phyloP scores from a whole-genome alignment of 2,888 invertebrate genomes.

The Ramazzottius varieornatus region DNA sequence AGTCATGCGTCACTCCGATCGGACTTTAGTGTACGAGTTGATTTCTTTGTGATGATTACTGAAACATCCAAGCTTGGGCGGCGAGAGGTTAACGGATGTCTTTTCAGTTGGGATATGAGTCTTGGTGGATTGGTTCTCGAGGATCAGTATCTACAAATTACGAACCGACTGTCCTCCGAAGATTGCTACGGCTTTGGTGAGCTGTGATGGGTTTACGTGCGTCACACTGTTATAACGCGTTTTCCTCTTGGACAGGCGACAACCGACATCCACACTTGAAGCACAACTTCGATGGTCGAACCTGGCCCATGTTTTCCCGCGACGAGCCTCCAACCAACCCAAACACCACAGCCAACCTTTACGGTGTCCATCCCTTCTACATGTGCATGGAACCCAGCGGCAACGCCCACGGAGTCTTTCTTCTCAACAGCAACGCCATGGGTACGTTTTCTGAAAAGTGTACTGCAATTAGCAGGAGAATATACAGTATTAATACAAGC shows the following conservation, averaged over 20 bases:
- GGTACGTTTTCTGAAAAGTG: constrained; percentile 6
- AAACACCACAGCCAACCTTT: constrained; percentile 1
- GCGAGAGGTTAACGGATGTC: too few species aligned
- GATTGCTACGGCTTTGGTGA: constrained; percentile 5
- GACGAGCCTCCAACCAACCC: constrained; percentile 4
- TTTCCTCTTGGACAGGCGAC: background rate
- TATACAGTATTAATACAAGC: background rate
- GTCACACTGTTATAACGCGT: background rate
- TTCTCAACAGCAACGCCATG: constrained; percentile 30
- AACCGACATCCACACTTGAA: constrained; percentile 4
- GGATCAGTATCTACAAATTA: constrained; percentile 21
- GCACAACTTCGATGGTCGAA: constrained; percentile 5
- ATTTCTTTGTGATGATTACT: too few species aligned
- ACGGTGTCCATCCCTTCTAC: constrained; percentile 15
- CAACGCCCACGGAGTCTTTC: constrained; percentile 31
- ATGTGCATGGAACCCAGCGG: constrained; percentile 23
- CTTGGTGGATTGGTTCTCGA: constrained; percentile 22
- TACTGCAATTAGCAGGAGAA: background rate
- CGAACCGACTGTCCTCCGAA: constrained; percentile 2
- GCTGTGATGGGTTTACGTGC: background rate
- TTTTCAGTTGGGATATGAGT: constrained; percentile 13
- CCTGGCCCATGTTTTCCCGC: constrained; percentile 6
- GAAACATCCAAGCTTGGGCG: too few species aligned
- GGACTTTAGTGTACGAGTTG: too few species aligned
- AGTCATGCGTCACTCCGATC: too few species aligned